Percentiles rank a stretch among this genome's conserved stretches.
Evolutionary conservation across 2,113 vertebrate species (phyloP).

Genomic region (Athene cunicularia): DNA sequence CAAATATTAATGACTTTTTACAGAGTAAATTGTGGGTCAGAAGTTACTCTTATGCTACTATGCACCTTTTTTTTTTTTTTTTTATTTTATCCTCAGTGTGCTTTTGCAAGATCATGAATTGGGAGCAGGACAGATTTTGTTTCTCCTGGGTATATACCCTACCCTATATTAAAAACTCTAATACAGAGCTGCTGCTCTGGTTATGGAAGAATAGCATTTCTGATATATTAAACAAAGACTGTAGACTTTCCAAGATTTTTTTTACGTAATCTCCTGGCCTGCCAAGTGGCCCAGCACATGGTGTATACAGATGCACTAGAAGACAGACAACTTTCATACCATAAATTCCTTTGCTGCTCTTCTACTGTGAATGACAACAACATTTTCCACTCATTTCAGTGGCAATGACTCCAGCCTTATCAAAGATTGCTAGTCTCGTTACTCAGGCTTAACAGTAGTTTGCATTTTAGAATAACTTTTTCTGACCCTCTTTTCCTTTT

Average conservation of each 20-base stretch:
- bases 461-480: background rate
- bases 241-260: conserved; percentile 27
- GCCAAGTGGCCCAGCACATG: conserved; percentile 71
- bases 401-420: background rate
- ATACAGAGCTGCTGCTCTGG: conserved; percentile 35
- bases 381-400: conserved; percentile 48
- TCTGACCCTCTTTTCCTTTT: background rate
- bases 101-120: background rate
- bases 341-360: conserved; percentile 62
- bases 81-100: background rate
- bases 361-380: conserved; percentile 48
- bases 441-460: background rate
- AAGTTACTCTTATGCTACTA: background rate
- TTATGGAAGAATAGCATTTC: conserved; percentile 56
- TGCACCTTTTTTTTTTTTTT: no score
- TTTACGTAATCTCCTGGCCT: conserved; percentile 59
- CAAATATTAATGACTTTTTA: background rate
- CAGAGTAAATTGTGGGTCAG: background rate
- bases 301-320: conserved; percentile 54
- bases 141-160: background rate
- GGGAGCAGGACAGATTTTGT: background rate
- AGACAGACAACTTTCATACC: conserved; percentile 66
- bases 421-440: conserved; percentile 8
- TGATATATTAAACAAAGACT: conserved; percentile 57
- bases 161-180: background rate